Percentiles rank a stretch among this genome's conserved stretches.
phyloP scores from a whole-genome alignment of 2,888 invertebrate species.

The Lacanobia wlatinum region DNA sequence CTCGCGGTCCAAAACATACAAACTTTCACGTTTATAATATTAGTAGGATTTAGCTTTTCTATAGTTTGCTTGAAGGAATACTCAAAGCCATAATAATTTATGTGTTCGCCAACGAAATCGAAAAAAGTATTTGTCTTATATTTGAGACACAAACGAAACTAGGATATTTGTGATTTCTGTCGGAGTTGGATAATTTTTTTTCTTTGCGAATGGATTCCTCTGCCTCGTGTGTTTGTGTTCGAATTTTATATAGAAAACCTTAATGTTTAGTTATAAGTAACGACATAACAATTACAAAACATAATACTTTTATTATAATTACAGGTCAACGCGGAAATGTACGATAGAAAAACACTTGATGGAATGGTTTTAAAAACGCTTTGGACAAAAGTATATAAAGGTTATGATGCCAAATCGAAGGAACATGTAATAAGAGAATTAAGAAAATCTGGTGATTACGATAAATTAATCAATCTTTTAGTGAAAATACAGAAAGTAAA shows the following conservation, averaged over 20 bases:
- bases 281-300: neutral
- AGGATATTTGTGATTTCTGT: no score
- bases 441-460: conserved; percentile 77
- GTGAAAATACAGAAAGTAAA: conserved; percentile 79
- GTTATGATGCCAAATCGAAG: conserved; percentile 76
- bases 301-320: conserved; percentile 9
- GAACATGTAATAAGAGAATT: conserved; percentile 79
- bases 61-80: no score
- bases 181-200: no score
- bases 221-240: neutral
- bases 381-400: conserved; percentile 83
- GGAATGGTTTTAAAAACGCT: conserved; percentile 83
- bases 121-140: no score
- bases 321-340: conserved; percentile 71
- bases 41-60: no score
- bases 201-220: neutral
- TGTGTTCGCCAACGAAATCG: no score
- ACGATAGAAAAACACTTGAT: conserved; percentile 80
- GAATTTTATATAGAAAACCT: neutral
- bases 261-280: neutral
- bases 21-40: no score
- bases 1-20: no score
- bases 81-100: no score
- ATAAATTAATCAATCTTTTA: conserved; percentile 77
- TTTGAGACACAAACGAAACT: no score